Percentiles rank a stretch among this genome's conserved stretches.
Conservation (phyloP, 2,113 vertebrate genomes). For the Marmota monax region DNA sequence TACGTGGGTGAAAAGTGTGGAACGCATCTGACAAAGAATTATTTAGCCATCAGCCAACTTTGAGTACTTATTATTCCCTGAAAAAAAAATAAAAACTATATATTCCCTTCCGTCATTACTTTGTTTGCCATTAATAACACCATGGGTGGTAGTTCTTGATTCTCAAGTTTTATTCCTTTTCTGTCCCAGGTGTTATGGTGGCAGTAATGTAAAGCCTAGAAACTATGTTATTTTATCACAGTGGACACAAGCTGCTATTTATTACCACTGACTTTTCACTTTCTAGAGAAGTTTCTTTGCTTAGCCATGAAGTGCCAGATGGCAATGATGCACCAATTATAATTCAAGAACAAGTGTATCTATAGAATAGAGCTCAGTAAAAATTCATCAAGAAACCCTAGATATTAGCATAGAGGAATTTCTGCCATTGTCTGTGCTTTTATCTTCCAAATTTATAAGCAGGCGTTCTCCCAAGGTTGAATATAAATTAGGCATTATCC, state of each 20-base stretch:
- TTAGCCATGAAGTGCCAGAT: slow-evolving; percentile 45
- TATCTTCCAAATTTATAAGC: slow-evolving; percentile 23
- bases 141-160: neutral
- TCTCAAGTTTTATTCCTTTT: neutral
- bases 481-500: neutral
- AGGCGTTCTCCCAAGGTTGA: neutral
- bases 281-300: slow-evolving; percentile 15
- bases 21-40: neutral
- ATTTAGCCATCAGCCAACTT: neutral
- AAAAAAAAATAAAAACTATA: neutral
- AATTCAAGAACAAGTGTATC: slow-evolving; percentile 58
- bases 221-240: neutral
- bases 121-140: neutral
- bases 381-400: neutral
- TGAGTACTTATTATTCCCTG: neutral
- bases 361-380: neutral
- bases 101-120: neutral
- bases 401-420: neutral
- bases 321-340: slow-evolving; percentile 24
- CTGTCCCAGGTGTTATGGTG: neutral
- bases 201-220: neutral
- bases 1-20: neutral
- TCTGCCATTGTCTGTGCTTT: neutral
- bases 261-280: slow-evolving; percentile 48
- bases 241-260: slow-evolving; percentile 52